Conservation (phyloP, 2,797 vertebrate genomes). For the Rhinichthys osculus region DNA sequence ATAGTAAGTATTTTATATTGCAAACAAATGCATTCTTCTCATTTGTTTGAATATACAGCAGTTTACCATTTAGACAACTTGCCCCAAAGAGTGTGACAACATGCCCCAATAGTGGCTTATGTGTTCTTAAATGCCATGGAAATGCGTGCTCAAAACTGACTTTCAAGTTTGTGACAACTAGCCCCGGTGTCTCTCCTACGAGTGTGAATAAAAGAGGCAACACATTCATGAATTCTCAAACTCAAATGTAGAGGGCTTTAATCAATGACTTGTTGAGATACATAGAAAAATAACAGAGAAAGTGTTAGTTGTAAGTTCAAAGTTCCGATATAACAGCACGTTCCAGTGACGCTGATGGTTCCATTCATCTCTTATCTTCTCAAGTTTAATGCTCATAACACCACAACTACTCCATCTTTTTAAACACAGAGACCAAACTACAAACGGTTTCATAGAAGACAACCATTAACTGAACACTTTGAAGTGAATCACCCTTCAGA, state of each 20-base stretch:
- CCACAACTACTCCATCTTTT: conserved; percentile 15
- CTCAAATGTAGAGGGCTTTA: conserved; percentile 80
- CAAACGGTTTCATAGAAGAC: conserved; percentile 27
- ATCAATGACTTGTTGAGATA: conserved; percentile 72
- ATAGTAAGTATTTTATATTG: not conserved
- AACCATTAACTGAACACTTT: conserved; percentile 43
- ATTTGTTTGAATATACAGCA: not conserved
- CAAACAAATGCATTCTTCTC: not conserved
- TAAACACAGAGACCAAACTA: conserved; percentile 30
- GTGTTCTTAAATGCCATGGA: not conserved
- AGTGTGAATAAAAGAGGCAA: conserved; percentile 8
- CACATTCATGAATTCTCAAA: conserved; percentile 47
- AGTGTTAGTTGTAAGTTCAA: conserved; percentile 69
- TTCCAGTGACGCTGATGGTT: conserved; percentile 44
- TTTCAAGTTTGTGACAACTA: not conserved
- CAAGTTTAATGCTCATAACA: conserved; percentile 1
- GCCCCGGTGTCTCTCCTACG: not conserved
- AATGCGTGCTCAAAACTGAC: not conserved
- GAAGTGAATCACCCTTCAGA: conserved; percentile 60
- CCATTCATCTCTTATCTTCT: not conserved
- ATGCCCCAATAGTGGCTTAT: not conserved
- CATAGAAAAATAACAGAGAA: conserved; percentile 78
- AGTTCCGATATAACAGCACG: conserved; percentile 63
- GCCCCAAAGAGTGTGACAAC: conserved; percentile 4
- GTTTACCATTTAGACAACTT: not conserved